Base-by-base conservation (phyloP, 2,797 vertebrate species). In the Acrossocheilus wenchowensis region DNA sequence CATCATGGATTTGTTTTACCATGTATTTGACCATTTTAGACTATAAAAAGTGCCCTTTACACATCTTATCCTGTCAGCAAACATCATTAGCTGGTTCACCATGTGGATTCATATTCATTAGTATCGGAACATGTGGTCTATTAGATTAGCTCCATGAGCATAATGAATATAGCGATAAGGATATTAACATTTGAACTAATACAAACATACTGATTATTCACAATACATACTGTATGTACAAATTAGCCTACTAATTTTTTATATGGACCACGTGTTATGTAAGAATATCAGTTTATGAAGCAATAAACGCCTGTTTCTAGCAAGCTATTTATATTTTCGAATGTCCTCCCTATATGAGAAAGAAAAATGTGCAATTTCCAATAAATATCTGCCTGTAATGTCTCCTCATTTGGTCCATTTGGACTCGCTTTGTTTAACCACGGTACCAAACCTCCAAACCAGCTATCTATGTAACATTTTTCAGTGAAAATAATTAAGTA, bases 71-170 rank as follows among this genome's bases (percentile, higher is more conserved):
- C 17, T 36, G 43, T 23, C 43, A 48, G 41, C 62, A 81, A 81
- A 81, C 60, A 81, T 81, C 78, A 81, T 66, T 62, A 81, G n/a
- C 15, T 19, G n/a, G 17, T 81, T 81, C 60, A 66, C 41, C 78
- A 66, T 81, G 41, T 81, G 26, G 41, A 48, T 81, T 66, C 60
- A 48, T 34, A 66, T 66, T 48, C 26, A 81, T 66, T 64, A 81
- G 15, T 48, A 81, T 66, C 10, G 1, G 78, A 66, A 64, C 62
- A 64, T 81, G 60, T 66, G 43, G 78, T 48, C 39, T 50, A 34
- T 81, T 68, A 81, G 26, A 45, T 43, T 66, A 64, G 15, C 57
- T 45, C 60, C 57, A 64, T 68, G 19, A 68, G 43, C 6, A 0
- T 62, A 41, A 43, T 78, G 75, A 78, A 57, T 57, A 78, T 39